These are phyloP conservation scores for Exaiptasia diaphana DNA, from an alignment of 64 coral and sea anemone species.

Conservation along the genomic window DNA sequence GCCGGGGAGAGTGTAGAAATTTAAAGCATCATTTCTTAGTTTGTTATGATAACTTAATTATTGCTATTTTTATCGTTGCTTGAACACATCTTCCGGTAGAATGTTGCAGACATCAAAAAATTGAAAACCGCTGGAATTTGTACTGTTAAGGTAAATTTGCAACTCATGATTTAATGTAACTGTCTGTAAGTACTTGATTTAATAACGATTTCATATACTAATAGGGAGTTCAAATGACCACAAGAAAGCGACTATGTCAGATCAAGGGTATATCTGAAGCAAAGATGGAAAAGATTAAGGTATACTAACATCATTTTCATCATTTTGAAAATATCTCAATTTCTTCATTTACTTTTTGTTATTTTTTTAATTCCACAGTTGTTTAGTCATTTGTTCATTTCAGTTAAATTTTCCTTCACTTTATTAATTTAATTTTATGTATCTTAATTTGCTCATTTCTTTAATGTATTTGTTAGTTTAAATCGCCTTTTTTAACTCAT, in stretches of 20 bases:
- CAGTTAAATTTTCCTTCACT: too few species aligned
- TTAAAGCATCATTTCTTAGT: too few species aligned
- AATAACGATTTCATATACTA: not conserved
- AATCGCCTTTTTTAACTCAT: not conserved
- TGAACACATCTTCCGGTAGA: slow-evolving; percentile 17
- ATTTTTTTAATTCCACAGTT: too few species aligned
- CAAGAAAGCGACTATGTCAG: slow-evolving; percentile 84
- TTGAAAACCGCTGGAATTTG: slow-evolving; percentile 87
- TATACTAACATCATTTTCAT: not conserved
- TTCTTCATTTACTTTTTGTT: too few species aligned
- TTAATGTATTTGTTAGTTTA: too few species aligned
- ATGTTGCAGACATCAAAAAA: slow-evolving; percentile 98
- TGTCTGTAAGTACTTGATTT: not conserved
- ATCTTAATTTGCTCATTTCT: too few species aligned
- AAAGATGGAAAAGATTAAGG: slow-evolving; percentile 99
- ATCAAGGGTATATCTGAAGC: slow-evolving; percentile 99
- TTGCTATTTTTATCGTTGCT: not conserved
- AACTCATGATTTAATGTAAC: not conserved
- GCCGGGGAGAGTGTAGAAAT: not conserved
- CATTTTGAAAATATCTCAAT: not conserved
- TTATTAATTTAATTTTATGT: too few species aligned
- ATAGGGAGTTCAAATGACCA: slow-evolving; percentile 97
- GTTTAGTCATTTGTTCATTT: too few species aligned
- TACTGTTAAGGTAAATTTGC: slow-evolving; percentile 72
- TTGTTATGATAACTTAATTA: not conserved